Evolutionary conservation across 2,113 vertebrate species (phyloP).

Genomic region (Charadrius vociferus): DNA sequence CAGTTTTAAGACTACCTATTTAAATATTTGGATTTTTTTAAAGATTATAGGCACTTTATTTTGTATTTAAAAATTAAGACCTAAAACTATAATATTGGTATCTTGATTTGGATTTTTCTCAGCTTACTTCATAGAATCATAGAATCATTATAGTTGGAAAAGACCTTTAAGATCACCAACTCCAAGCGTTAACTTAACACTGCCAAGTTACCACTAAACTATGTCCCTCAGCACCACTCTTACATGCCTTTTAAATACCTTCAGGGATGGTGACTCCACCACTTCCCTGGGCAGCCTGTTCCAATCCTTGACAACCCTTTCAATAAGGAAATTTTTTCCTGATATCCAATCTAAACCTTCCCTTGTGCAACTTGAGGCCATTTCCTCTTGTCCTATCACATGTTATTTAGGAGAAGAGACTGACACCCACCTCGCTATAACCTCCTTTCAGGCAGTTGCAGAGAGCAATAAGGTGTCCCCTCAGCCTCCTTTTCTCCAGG

Average conservation of each 20-base stretch:
- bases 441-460: neutral
- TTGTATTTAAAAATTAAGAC: neutral
- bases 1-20: neutral
- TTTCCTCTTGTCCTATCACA: neutral
- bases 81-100: neutral
- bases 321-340: neutral
- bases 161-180: neutral
- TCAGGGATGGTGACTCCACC: neutral
- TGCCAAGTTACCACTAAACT: neutral
- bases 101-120: neutral
- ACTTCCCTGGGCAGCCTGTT: neutral
- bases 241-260: neutral
- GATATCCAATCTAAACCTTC: neutral
- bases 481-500: neutral
- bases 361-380: neutral
- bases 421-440: neutral
- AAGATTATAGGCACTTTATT: neutral
- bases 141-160: neutral
- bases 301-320: neutral
- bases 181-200: neutral
- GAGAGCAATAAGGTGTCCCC: neutral
- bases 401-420: neutral
- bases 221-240: neutral
- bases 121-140: neutral
- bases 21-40: neutral